Conservation (phyloP, 2,113 vertebrate genomes). For the Tauraco erythrolophus region DNA sequence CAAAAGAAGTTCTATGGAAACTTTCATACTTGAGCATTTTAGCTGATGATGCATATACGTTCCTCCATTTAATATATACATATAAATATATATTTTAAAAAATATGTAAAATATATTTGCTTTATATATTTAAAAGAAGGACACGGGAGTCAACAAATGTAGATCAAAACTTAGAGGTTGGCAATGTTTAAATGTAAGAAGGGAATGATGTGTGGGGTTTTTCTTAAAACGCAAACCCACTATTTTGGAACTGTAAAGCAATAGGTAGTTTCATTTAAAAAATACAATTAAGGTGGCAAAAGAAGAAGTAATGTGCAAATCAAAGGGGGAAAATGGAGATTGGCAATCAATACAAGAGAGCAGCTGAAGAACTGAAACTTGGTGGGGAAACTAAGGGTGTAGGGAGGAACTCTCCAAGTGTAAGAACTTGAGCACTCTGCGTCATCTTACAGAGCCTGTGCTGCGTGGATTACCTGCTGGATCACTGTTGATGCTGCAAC, state of each 20-base stretch:
- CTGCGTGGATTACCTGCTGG: neutral
- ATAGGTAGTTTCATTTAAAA: neutral
- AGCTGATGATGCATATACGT: neutral
- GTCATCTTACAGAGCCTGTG: neutral
- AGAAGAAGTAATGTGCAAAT: neutral
- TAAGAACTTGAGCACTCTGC: neutral
- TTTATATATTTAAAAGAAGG: neutral
- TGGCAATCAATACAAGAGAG: neutral
- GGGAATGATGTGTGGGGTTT: neutral
- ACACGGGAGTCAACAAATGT: neutral
- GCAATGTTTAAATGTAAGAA: neutral
- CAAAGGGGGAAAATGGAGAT: neutral
- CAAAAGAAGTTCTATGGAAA: neutral
- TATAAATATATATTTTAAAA: neutral
- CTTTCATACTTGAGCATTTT: neutral
- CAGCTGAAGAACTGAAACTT: neutral
- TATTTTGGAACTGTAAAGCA: neutral
- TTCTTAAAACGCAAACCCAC: neutral
- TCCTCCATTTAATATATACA: neutral
- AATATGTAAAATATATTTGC: neutral
- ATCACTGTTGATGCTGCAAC: neutral
- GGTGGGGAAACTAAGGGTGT: neutral
- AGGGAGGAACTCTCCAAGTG: neutral
- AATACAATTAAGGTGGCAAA: neutral
- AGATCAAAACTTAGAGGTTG: neutral